These are phyloP conservation scores for Synanceia verrucosa DNA, from an alignment of 2,797 vertebrate genomes.

Conservation along the genomic window DNA sequence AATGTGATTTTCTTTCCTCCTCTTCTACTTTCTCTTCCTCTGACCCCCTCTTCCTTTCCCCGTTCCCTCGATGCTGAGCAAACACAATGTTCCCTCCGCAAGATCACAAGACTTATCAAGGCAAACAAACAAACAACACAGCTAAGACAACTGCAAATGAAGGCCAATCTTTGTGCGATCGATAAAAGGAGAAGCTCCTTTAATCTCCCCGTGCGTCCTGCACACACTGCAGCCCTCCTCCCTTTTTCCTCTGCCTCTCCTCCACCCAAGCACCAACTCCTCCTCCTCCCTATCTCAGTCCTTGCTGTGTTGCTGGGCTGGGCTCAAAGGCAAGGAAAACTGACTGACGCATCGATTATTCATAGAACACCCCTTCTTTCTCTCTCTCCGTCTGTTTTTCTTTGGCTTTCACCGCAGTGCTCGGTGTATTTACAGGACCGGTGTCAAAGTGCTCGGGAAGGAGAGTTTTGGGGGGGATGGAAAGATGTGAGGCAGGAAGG, in stretches of 20 bases:
- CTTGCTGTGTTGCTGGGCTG: slow-evolving; percentile 71
- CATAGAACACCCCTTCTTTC: slow-evolving; percentile 70
- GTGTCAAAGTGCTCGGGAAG: slow-evolving; percentile 30
- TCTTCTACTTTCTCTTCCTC: slow-evolving; percentile 15
- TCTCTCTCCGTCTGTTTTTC: slow-evolving; percentile 46
- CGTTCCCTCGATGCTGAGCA: slow-evolving; percentile 70
- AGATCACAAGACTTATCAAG: slow-evolving; percentile 79
- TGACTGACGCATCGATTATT: slow-evolving; percentile 79
- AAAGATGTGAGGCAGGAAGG: slow-evolving; percentile 19
- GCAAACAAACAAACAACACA: slow-evolving; percentile 78
- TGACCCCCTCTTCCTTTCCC: slow-evolving; percentile 27
- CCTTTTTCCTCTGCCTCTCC: slow-evolving; percentile 43
- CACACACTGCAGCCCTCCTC: slow-evolving; percentile 62
- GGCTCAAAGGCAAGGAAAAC: slow-evolving; percentile 72
- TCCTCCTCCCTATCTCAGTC: slow-evolving; percentile 51
- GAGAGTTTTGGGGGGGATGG: slow-evolving; percentile 28
- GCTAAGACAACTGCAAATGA: slow-evolving; percentile 78
- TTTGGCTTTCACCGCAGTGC: slow-evolving; percentile 44
- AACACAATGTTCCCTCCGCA: slow-evolving; percentile 72
- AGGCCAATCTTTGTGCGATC: slow-evolving; percentile 79
- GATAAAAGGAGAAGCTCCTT: slow-evolving; percentile 77
- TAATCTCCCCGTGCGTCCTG: slow-evolving; percentile 70
- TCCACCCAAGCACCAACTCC: slow-evolving; percentile 29
- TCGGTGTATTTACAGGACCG: slow-evolving; percentile 41
- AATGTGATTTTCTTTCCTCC: slow-evolving; percentile 47